Base-by-base conservation (phyloP, 30 jellyfish, hydroid and myxozoan species). In the Aurelia aurita complex sp. Pacific region DNA sequence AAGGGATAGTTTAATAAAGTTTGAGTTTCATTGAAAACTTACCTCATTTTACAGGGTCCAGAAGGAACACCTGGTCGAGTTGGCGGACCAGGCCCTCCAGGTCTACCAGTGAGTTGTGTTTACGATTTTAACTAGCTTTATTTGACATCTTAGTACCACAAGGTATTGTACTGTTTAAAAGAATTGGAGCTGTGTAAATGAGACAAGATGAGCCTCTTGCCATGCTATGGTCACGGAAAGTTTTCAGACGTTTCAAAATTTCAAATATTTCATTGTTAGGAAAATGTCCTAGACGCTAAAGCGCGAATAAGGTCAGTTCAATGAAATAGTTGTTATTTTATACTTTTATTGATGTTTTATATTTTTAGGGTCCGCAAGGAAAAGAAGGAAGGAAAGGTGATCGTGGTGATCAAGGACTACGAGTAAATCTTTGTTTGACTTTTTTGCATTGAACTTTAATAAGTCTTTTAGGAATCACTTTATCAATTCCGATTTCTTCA, bases 1-100 rank as follows among this genome's bases (percentile, higher is more conserved):
- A 1, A 40, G 6, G 6, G 52, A 40, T 40, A 40, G 0, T 9
- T 6, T 9, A 9, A 40, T 23, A 40, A 1, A 40, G 4, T 40
- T 40, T 40, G 6, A 40, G 9, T 40, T 40, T 6, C 52, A 40
- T 9, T 40, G 52, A 54, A 4, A 29, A 10, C 32, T 2, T 12
- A 3, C 52, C 0, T 50, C 38, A 36, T 11, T n/a, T 51, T 9
- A 84, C 13, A 84, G 84, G 93, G 93, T 34, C 74, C 67, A 11
- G 82, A 34, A 13, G 93, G 93, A 6, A 46, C 78, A 42, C 69
- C 82, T 23, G 93, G 93, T 1, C 82, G 68, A 10, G 76, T 86
- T 38, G 93, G 93, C 11, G 50, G 78, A 32, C 79, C 74, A 34
- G 93, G 93, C 38, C 87, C 67, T n/a, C 82, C 64, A 4, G 93